Conservation (phyloP, 1,140 invertebrate species). For the Diabrotica virgifera region DNA sequence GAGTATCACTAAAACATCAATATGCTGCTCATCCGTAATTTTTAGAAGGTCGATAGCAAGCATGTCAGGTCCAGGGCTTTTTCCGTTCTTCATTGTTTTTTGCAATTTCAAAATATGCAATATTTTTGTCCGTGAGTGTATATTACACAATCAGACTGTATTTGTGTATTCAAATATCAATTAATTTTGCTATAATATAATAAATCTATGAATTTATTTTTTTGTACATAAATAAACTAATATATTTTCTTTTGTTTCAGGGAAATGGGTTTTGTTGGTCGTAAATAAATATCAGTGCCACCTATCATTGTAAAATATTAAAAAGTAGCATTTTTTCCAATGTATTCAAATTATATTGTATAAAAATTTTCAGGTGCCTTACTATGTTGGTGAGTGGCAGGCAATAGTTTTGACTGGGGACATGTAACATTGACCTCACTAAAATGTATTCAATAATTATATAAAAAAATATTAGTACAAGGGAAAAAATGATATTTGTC, state of each 20-base stretch:
- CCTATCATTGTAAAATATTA: conserved; percentile 31
- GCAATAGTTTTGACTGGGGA: conserved; percentile 31
- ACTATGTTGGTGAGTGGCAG: conserved; percentile 43
- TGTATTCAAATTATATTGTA: conserved; percentile 42
- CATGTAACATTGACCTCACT: conserved; percentile 31
- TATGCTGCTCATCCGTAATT: no score
- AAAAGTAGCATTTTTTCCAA: conserved; percentile 46
- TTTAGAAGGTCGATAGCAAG: no score
- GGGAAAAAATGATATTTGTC: conserved; percentile 46
- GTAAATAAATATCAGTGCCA: conserved; percentile 41
- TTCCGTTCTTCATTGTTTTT: no score
- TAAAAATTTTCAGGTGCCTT: conserved; percentile 46
- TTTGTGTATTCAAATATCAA: no score
- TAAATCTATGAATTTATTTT: background rate
- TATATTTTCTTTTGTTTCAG: conserved; percentile 28
- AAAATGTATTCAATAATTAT: conserved; percentile 27
- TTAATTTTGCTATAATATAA: no score
- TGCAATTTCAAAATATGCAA: no score
- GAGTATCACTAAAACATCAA: no score
- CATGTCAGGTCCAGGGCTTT: no score
- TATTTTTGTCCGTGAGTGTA: no score
- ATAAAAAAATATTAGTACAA: conserved; percentile 38
- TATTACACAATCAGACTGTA: no score
- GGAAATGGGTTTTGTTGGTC: conserved; percentile 19
- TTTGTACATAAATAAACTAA: background rate